phyloP scores from a whole-genome alignment of 2,797 vertebrate genomes.

The Sebastes paucispinis region DNA sequence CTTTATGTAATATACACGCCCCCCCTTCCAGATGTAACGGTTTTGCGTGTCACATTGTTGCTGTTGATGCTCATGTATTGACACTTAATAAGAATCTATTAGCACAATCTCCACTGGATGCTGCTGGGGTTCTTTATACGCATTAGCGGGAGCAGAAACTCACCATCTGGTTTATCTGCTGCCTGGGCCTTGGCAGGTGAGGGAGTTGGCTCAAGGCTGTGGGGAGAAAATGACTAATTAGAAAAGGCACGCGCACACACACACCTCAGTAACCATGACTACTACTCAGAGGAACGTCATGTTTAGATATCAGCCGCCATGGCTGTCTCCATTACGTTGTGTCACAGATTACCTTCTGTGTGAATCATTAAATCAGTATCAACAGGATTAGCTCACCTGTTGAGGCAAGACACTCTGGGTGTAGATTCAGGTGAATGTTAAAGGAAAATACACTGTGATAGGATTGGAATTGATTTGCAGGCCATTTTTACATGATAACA shows the following conservation, averaged over 20 bases:
- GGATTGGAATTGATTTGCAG: background rate
- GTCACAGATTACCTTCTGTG: constrained; percentile 19
- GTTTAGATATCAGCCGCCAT: constrained; percentile 29
- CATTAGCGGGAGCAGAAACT: constrained; percentile 70
- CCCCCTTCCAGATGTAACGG: constrained; percentile 23
- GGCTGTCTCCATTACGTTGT: constrained; percentile 14
- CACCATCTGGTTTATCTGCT: constrained; percentile 81
- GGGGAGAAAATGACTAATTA: constrained; percentile 74
- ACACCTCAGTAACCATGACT: constrained; percentile 58
- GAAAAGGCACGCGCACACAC: constrained; percentile 20
- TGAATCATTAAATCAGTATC: constrained; percentile 17
- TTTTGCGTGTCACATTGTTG: constrained; percentile 6
- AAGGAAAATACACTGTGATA: background rate
- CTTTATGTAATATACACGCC: constrained; percentile 7
- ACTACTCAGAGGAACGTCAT: constrained; percentile 50
- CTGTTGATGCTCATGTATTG: constrained; percentile 40
- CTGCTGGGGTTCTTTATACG: constrained; percentile 52
- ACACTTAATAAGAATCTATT: constrained; percentile 66
- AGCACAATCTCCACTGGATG: constrained; percentile 47
- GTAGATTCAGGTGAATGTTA: background rate
- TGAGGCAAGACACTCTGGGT: background rate
- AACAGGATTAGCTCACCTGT: constrained; percentile 14
- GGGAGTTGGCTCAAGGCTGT: constrained; percentile 78
- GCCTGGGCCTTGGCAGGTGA: constrained; percentile 77
- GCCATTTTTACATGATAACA: background rate